phyloP scores from a whole-genome alignment of 2,888 invertebrate genomes.

The Xylota segnis region DNA sequence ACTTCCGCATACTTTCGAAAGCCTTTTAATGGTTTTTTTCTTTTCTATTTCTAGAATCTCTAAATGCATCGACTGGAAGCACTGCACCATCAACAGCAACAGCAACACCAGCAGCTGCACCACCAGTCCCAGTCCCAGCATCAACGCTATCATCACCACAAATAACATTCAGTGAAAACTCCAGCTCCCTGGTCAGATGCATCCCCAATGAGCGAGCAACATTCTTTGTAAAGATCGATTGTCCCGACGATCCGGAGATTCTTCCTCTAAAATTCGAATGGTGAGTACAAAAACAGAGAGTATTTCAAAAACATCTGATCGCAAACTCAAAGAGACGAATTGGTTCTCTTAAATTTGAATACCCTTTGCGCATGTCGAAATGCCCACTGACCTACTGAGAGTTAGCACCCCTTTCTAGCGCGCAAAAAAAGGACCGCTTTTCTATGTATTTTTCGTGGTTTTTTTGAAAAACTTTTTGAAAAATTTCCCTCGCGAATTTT shows the following conservation, averaged over 20 bases:
- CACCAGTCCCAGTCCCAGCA: conserved; percentile 26
- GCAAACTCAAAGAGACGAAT: conserved; percentile 55
- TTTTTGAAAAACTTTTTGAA: conserved; percentile 22
- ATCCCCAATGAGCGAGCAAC: conserved; percentile 83
- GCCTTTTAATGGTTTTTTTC: conserved; percentile 9
- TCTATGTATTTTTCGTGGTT: conserved; percentile 18
- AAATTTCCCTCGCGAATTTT: conserved; percentile 54
- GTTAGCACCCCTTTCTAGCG: conserved; percentile 37
- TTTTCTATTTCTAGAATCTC: conserved; percentile 70
- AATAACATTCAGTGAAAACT: conserved; percentile 83
- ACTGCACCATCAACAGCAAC: conserved; percentile 50
- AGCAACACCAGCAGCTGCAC: conserved; percentile 38
- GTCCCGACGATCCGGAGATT: conserved; percentile 81
- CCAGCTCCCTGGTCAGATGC: conserved; percentile 83
- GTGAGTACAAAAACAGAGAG: conserved; percentile 79
- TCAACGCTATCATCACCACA: conserved; percentile 74
- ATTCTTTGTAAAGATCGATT: conserved; percentile 84
- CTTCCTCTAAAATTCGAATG: conserved; percentile 84
- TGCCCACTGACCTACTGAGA: conserved; percentile 68
- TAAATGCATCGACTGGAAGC: conserved; percentile 63
- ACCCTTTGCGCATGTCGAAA: conserved; percentile 40
- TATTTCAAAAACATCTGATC: conserved; percentile 31
- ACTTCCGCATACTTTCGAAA: conserved; percentile 70
- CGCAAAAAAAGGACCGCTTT: conserved; percentile 28
- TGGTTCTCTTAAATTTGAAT: conserved; percentile 72